Evolutionary conservation across 1,140 invertebrate genomes (phyloP).

Genomic region (Aphaenogaster floridana): DNA sequence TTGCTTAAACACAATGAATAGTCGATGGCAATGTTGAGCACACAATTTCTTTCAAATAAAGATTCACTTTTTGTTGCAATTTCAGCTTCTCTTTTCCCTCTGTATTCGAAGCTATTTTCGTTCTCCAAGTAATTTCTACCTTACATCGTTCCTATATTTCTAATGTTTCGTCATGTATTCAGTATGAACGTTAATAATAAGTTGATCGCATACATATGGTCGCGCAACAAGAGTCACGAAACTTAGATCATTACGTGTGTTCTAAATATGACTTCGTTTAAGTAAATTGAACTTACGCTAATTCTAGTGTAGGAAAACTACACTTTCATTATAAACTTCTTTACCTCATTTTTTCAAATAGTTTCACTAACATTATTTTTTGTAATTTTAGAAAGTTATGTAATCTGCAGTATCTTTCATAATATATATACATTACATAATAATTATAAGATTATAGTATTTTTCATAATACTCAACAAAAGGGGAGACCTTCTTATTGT

Average conservation of each 20-base stretch:
- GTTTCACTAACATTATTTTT: neutral
- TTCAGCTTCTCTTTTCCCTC: neutral
- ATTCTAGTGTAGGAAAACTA: neutral
- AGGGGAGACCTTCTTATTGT: neutral
- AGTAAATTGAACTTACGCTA: neutral
- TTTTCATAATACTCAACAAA: neutral
- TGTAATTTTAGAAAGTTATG: neutral
- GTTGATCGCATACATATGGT: neutral
- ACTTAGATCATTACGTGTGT: neutral
- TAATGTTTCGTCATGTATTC: neutral
- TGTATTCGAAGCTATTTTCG: neutral
- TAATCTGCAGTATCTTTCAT: neutral
- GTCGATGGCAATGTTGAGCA: constrained; percentile 35
- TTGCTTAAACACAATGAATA: constrained; percentile 40
- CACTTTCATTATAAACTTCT: neutral
- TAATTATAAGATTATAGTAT: neutral
- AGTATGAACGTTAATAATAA: constrained; percentile 22
- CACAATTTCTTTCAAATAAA: constrained; percentile 28
- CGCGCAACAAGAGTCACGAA: neutral
- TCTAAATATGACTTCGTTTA: constrained; percentile 9
- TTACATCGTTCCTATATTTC: too few species aligned
- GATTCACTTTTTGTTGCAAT: neutral
- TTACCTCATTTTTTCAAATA: neutral
- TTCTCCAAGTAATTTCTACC: neutral
- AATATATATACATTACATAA: neutral